Base-by-base conservation (phyloP, 1,140 invertebrate species). In the Nixonia krombeini region DNA sequence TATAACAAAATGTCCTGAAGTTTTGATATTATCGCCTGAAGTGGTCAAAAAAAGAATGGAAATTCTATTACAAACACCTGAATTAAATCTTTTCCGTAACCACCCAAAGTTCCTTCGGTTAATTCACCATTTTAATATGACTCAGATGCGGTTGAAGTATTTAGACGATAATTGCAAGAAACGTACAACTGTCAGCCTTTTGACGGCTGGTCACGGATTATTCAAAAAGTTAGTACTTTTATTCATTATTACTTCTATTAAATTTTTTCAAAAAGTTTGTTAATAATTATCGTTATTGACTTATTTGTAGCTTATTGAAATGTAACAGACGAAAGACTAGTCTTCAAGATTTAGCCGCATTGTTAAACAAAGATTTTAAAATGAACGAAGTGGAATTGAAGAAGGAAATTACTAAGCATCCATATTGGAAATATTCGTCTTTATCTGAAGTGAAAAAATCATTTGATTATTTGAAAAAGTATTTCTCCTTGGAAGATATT, bases 41-140 rank as follows among this genome's bases (percentile, higher is more conserved):
- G 86, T 82, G 5, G 71, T 90, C 8, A 75, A 80, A 55, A 26
- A 78, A 4, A 82, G 87, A 73, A 62, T 89, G 17, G 63, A 84
- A 18, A 70, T 76, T 52, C 74, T 89, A 18, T 74, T 80, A 62
- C 58, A 61, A 7, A 80, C 74, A 31, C 85, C 85, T 6, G 86
- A 89, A 45, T 81, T 89, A 10, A 73, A 77, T 21, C 25, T 86
- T 21, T 86, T 87, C 61, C 70, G 72, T 2, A 76, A 84, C 13
- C 83, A 88, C 81, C 85, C 86, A 18, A 77, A 82, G 62, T 83
- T 89, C 53, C 70, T 90, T 5, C 74, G 76, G 70, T 75, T 90
- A 59, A 80, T 89, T 16, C 41, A 78, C 15, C 79, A 83, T 50
- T 86, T 86, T 31, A 83, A 82, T 1, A 82, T 74, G 33, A 80